These are phyloP conservation scores for Huso huso DNA, from an alignment of 2,797 vertebrate genomes.

Conservation along the genomic window DNA sequence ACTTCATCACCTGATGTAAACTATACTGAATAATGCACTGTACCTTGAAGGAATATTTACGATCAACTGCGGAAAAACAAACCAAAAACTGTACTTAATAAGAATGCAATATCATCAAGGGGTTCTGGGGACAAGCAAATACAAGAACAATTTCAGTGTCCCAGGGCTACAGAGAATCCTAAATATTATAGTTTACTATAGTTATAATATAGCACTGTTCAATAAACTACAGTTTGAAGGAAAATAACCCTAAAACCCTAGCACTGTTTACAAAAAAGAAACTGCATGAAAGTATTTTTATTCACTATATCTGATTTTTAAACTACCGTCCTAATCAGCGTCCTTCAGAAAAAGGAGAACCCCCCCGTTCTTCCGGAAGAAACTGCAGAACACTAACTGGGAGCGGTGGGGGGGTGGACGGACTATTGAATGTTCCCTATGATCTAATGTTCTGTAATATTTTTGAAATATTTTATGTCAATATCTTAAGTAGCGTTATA, in stretches of 20 bases:
- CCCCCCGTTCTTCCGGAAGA: neutral
- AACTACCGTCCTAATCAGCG: constrained; percentile 26
- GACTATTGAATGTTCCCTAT: constrained; percentile 83
- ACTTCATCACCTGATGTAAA: too few species aligned
- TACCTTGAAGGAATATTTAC: too few species aligned
- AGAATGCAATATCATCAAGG: too few species aligned
- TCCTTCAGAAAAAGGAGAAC: constrained; percentile 15
- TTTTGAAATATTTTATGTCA: constrained; percentile 57
- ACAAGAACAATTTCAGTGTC: too few species aligned
- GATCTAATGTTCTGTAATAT: constrained; percentile 66
- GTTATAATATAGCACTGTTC: too few species aligned
- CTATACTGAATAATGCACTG: too few species aligned
- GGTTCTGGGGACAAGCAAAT: too few species aligned
- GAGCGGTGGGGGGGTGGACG: neutral
- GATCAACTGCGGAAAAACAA: too few species aligned
- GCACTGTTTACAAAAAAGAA: constrained; percentile 50
- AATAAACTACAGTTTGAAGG: too few species aligned
- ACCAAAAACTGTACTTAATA: too few species aligned
- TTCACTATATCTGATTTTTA: constrained; percentile 31
- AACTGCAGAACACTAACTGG: constrained; percentile 9
- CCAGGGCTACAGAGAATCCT: too few species aligned
- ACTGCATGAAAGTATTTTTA: constrained; percentile 49
- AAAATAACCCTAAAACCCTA: constrained; percentile 35
- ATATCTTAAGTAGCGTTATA: constrained; percentile 38
- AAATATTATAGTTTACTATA: too few species aligned